Percentiles rank a stretch among this genome's conserved stretches.
Evolutionary conservation across 2,113 vertebrate species (phyloP).

Genomic region (Oenanthe oenanthe): DNA sequence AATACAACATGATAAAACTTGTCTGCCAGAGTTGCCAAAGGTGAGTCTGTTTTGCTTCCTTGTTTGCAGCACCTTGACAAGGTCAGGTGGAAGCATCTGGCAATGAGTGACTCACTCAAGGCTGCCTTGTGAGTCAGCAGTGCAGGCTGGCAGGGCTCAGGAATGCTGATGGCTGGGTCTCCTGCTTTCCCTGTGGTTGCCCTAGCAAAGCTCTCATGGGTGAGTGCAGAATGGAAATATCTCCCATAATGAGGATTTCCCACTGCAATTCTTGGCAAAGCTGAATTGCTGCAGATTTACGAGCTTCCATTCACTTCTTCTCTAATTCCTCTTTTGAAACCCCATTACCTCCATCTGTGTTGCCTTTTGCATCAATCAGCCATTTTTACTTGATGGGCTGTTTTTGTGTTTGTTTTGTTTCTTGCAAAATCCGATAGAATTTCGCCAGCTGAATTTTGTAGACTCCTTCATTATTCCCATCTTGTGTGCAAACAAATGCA

Average conservation of each 20-base stretch:
- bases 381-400: constrained; percentile 40
- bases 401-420: constrained; percentile 51
- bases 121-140: constrained; percentile 50
- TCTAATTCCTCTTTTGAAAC: constrained; percentile 55
- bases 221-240: not conserved
- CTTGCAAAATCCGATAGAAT: constrained; percentile 11
- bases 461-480: constrained; percentile 49
- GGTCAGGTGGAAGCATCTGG: constrained; percentile 53
- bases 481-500: constrained; percentile 62
- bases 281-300: not conserved
- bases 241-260: constrained; percentile 6
- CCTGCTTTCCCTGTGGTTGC: not conserved
- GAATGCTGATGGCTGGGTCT: constrained; percentile 31
- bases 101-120: constrained; percentile 41
- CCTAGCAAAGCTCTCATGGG: not conserved
- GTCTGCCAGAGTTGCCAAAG: constrained; percentile 29
- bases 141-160: not conserved
- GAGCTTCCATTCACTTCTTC: not conserved
- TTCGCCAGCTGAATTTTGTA: constrained; percentile 33
- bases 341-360: constrained; percentile 52
- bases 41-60: constrained; percentile 48
- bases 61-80: constrained; percentile 26
- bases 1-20: not conserved
- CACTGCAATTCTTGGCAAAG: constrained; percentile 28
- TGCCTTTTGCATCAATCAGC: constrained; percentile 48